Conservation (phyloP, 2,113 vertebrate genomes). For the Grallaria varia region DNA sequence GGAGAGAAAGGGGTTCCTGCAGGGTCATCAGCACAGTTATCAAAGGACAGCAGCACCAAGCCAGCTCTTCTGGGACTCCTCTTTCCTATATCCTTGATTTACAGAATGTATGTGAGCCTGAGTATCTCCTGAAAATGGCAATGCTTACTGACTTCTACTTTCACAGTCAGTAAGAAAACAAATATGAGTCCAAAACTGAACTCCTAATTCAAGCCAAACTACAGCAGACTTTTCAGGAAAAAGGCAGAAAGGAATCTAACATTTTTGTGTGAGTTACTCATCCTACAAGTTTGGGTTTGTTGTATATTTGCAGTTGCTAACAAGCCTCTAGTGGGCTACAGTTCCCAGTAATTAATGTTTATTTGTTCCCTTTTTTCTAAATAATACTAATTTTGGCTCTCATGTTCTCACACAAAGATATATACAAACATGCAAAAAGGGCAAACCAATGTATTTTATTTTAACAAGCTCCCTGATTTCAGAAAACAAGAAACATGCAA, state of each 20-base stretch:
- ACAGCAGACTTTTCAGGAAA: neutral
- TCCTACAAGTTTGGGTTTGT: neutral
- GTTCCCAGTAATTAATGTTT: slow-evolving; percentile 16
- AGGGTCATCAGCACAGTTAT: neutral
- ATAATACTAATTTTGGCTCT: neutral
- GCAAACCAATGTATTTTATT: neutral
- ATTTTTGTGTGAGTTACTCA: neutral
- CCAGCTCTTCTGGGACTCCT: neutral
- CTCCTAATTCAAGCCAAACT: neutral
- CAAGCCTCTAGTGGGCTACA: neutral
- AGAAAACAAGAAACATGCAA: neutral
- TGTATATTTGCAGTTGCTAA: neutral
- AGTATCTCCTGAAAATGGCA: neutral
- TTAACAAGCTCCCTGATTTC: neutral
- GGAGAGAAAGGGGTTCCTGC: neutral
- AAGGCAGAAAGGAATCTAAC: neutral
- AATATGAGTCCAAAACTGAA: neutral
- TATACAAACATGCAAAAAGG: neutral
- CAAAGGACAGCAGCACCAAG: rapidly evolving
- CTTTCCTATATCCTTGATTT: neutral
- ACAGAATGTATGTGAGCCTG: neutral
- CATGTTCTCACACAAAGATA: neutral
- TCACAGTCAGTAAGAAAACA: neutral
- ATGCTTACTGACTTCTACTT: neutral
- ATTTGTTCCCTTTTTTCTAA: neutral